These are phyloP conservation scores for Anagyrus pseudococci DNA, from an alignment of 2,888 invertebrate species.

Conservation along the genomic window DNA sequence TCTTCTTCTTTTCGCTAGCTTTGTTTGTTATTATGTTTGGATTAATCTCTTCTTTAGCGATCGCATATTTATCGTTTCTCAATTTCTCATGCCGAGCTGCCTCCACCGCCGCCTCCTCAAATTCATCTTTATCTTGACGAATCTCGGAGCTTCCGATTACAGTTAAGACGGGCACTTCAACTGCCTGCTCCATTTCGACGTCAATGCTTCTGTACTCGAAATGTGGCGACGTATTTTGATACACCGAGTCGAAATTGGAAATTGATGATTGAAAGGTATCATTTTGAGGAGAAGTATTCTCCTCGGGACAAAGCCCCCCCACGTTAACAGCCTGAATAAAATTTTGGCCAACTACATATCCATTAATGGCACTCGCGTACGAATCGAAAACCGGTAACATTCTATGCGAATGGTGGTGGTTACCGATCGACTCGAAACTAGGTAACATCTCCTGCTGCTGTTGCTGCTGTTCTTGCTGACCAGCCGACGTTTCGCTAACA, in stretches of 20 bases:
- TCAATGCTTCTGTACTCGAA: too few species aligned
- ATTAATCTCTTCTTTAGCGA: slow-evolving; percentile 49
- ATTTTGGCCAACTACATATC: slow-evolving; percentile 65
- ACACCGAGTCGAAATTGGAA: too few species aligned
- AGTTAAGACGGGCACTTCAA: too few species aligned
- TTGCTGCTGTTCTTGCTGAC: slow-evolving; percentile 45
- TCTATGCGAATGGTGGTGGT: slow-evolving; percentile 47
- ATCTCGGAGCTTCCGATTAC: too few species aligned
- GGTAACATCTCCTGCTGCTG: slow-evolving; percentile 45
- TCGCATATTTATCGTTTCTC: slow-evolving; percentile 19
- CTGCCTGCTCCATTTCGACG: too few species aligned
- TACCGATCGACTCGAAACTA: slow-evolving; percentile 54
- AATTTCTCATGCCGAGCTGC: too few species aligned
- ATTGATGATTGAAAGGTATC: slow-evolving; percentile 41
- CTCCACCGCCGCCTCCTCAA: too few species aligned
- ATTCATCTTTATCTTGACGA: too few species aligned
- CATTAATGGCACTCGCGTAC: slow-evolving; percentile 64
- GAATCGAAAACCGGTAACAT: slow-evolving; percentile 75
- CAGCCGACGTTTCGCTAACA: too few species aligned
- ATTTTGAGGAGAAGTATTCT: slow-evolving; percentile 61
- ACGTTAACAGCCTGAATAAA: slow-evolving; percentile 74
- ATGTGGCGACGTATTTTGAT: too few species aligned
- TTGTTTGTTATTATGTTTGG: slow-evolving; percentile 43
- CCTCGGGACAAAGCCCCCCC: slow-evolving; percentile 76
- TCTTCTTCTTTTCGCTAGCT: slow-evolving; percentile 39